These are phyloP conservation scores for Ammodytes dubius DNA, from an alignment of 2,113 vertebrate species.

Conservation along the genomic window DNA sequence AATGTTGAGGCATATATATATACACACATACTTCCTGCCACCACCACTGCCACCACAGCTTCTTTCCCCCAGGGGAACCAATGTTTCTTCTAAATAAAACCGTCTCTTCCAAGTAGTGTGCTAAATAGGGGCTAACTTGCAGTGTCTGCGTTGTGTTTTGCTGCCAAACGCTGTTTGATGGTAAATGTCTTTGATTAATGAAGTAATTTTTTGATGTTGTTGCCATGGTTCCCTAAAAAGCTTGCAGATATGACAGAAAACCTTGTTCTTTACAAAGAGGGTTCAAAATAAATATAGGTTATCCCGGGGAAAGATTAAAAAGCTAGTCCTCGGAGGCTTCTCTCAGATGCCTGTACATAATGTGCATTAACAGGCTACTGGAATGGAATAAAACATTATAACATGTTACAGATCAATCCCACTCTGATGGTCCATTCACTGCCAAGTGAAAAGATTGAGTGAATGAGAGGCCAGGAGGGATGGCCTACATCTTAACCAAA, in stretches of 20 bases:
- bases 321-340: conserved; percentile 26
- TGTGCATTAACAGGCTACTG: conserved; percentile 36
- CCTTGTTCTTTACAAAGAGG: conserved; percentile 60
- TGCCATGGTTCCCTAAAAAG: conserved; percentile 49
- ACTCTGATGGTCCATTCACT: conserved; percentile 6
- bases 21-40: conserved; percentile 3
- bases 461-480: not conserved
- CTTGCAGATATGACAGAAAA: conserved; percentile 48
- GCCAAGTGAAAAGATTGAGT: conserved; percentile 26
- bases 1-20: conserved; percentile 1
- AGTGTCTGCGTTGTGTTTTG: conserved; percentile 65
- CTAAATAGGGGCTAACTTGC: conserved; percentile 51
- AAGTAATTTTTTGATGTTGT: conserved; percentile 46
- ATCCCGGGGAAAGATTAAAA: conserved; percentile 60
- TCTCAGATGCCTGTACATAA: conserved; percentile 31
- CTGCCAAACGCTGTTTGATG: conserved; percentile 67
- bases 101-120: conserved; percentile 44
- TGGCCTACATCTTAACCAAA: conserved; percentile 19
- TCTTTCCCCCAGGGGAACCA: conserved; percentile 23
- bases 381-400: conserved; percentile 19
- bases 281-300: conserved; percentile 62
- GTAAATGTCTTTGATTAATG: conserved; percentile 76
- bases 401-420: conserved; percentile 27
- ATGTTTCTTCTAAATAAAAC: conserved; percentile 50
- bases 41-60: not conserved